Evolutionary conservation across 1,140 invertebrate genomes (phyloP), one percentile per base, ranked within the genome.

Genomic region (Nymphalis io): DNA sequence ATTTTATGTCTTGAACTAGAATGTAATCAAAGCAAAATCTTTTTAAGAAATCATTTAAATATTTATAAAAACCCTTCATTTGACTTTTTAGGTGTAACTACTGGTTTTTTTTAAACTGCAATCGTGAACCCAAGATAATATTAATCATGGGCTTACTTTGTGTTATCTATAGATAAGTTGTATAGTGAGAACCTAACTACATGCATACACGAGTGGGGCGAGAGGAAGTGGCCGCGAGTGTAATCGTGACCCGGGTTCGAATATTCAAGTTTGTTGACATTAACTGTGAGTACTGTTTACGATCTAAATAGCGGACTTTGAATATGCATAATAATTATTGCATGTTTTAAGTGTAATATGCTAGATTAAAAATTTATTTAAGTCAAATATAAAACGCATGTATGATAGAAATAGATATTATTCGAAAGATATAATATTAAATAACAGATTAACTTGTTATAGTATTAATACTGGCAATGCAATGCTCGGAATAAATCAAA

Each of bases 221-320:
- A 60, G 66, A 69, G 60, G 59, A 68, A 27, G 67, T 51, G 38
- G 38, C 62, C 61, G 61, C 48, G 61, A 18, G 62, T 63, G 38
- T 53, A 62, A 40, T 62, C 67, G 67, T 69, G 67, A 69, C 67
- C 48, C 53, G 48, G 21, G 67, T 69, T 42, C 51, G 67, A 62
- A 27, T 62, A 69, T 69, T 44, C 53, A 40, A 69, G 60, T 69
- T 46, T 69, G 51, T 69, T 69, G 60, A 69, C 67, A 69, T 68
- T 68, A 63, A 63, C 40, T 39, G 18, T 59, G 38, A 59, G 20
- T n/a, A 16, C 57, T 16, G 33, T 21, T 40, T 33, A 60, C 11
- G 20, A 44, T 21, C 39, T 21, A 44, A 44, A 20, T 42, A 60
- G 44, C 59, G 59, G 33, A 51, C 18, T 51, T 3, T 51, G 20